phyloP scores from a whole-genome alignment of 2,113 vertebrate species.

The Syngnathoides biaculeatus region DNA sequence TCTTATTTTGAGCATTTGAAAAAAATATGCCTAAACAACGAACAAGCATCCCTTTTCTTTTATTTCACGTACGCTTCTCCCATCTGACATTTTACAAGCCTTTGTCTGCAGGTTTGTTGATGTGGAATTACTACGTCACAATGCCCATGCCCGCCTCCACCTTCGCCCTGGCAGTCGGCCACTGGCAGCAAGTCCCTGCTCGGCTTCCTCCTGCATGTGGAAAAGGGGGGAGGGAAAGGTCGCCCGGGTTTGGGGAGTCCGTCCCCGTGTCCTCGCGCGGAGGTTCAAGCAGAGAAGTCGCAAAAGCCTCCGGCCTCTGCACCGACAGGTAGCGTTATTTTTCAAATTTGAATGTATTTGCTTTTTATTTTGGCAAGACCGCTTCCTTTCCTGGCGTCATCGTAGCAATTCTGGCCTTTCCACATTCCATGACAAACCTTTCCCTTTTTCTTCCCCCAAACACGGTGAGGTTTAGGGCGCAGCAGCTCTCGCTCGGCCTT shows the following conservation, averaged over 20 bases:
- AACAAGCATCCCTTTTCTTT: background rate
- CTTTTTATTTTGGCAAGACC: slow-evolving; percentile 32
- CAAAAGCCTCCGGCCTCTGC: slow-evolving; percentile 39
- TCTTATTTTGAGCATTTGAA: background rate
- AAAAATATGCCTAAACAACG: background rate
- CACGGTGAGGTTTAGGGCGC: slow-evolving; percentile 31
- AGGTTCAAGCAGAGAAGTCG: slow-evolving; percentile 32
- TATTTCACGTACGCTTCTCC: background rate
- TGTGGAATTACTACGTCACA: slow-evolving; percentile 91
- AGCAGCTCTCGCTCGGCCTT: slow-evolving; percentile 29
- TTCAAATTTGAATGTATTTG: no score
- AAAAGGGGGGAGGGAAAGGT: slow-evolving; percentile 12
- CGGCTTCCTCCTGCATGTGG: slow-evolving; percentile 35
- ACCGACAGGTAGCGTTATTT: slow-evolving; percentile 77
- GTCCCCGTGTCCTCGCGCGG: slow-evolving; percentile 34
- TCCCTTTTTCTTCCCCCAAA: slow-evolving; percentile 36
- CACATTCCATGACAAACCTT: slow-evolving; percentile 45
- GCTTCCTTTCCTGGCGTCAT: slow-evolving; percentile 42
- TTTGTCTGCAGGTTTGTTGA: slow-evolving; percentile 71
- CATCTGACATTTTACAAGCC: slow-evolving; percentile 20
- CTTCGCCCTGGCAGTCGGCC: slow-evolving; percentile 89
- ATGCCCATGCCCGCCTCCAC: slow-evolving; percentile 98
- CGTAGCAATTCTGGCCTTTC: slow-evolving; percentile 45
- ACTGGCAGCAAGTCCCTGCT: slow-evolving; percentile 79
- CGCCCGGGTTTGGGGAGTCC: slow-evolving; percentile 22